Conservation (phyloP, 2,113 vertebrate species). For the Machaerirhynchus nigripectus region DNA sequence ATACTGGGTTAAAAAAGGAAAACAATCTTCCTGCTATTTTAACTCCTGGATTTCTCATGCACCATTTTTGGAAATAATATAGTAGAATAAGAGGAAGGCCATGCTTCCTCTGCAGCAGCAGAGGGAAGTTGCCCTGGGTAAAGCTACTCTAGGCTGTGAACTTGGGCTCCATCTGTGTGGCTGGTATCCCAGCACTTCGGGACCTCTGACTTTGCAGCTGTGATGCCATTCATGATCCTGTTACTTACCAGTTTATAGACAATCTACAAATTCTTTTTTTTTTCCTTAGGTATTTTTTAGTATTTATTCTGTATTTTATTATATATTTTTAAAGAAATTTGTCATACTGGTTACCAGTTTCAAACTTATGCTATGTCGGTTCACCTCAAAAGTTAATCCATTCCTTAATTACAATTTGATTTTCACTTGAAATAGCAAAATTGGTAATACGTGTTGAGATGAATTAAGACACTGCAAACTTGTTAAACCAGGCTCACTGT, state of each 20-base stretch:
- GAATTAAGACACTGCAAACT: not conserved
- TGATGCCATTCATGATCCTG: not conserved
- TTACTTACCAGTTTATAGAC: not conserved
- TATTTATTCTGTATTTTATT: not conserved
- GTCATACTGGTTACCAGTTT: not conserved
- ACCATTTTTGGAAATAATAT: not conserved
- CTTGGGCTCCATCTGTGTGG: not conserved
- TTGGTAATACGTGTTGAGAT: fast-evolving
- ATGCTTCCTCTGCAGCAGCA: not conserved
- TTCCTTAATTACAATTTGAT: not conserved
- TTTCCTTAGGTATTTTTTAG: not conserved
- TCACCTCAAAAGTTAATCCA: not conserved
- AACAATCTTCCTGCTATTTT: not conserved
- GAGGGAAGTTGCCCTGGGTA: not conserved
- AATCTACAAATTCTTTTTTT: not conserved
- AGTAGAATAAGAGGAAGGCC: not conserved
- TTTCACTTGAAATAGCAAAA: not conserved
- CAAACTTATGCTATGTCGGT: not conserved
- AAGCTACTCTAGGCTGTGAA: not conserved
- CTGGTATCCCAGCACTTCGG: not conserved
- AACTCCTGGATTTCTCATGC: not conserved
- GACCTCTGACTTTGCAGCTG: not conserved
- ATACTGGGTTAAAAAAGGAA: not conserved
- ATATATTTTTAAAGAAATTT: not conserved
- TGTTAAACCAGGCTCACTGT: not conserved